Percentiles rank a stretch among this genome's conserved stretches.
These are phyloP conservation scores for Oriolus oriolus DNA, from an alignment of 2,113 vertebrate species.

Conservation along the genomic window DNA sequence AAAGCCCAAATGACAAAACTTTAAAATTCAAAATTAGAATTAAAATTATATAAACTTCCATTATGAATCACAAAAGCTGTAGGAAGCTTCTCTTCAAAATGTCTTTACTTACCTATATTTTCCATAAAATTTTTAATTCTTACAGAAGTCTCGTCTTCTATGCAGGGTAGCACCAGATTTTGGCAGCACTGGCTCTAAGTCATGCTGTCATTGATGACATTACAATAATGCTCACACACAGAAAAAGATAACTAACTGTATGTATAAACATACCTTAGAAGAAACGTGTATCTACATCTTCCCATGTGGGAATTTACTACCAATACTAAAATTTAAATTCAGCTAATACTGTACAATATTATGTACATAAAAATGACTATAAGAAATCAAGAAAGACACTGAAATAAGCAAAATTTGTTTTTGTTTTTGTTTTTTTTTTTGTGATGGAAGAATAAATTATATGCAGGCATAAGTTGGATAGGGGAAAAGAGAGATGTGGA, in stretches of 20 bases:
- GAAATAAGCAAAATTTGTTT: not conserved
- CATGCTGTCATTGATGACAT: not conserved
- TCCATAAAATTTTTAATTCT: not conserved
- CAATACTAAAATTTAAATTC: not conserved
- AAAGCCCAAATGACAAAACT: rapidly evolving
- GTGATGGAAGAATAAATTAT: not conserved
- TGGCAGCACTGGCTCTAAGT: not conserved
- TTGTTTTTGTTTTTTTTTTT: not conserved
- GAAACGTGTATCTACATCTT: not conserved
- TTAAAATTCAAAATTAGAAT: not conserved
- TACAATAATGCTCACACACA: not conserved
- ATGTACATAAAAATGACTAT: not conserved
- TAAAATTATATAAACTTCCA: not conserved
- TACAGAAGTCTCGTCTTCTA: not conserved
- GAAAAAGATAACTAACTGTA: not conserved
- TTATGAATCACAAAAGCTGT: not conserved
- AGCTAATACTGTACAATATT: not conserved
- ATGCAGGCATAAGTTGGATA: not conserved
- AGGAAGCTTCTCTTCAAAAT: not conserved
- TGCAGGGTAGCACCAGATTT: not conserved
- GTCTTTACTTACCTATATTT: not conserved
- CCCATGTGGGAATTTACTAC: not conserved
- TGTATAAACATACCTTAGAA: not conserved
- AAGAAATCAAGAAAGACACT: not conserved
- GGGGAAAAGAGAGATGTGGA: not conserved